Evolutionary conservation across 2,113 vertebrate species (phyloP).

Genomic region (Ariopsis seemanni): DNA sequence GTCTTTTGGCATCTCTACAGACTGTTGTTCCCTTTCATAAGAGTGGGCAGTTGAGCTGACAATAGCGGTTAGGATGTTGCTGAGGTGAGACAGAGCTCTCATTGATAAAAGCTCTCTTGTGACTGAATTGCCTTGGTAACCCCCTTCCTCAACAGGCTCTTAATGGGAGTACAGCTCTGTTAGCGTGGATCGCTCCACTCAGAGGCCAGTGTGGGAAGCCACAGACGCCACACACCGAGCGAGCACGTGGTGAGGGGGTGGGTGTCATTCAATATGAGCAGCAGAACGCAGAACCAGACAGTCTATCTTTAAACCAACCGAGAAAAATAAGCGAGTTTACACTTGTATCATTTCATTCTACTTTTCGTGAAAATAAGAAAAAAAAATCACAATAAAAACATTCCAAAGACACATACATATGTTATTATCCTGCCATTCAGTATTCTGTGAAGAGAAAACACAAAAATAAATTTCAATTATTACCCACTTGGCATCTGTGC

Average conservation of each 20-base stretch:
- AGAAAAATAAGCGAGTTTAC: slow-evolving; percentile 26
- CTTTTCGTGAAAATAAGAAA: background rate
- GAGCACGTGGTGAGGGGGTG: slow-evolving; percentile 54
- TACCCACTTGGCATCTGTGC: background rate
- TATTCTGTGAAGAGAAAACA: background rate
- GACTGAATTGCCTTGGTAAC: slow-evolving; percentile 59
- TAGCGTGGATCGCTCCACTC: slow-evolving; percentile 45
- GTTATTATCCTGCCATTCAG: background rate
- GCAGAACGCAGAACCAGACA: slow-evolving; percentile 39
- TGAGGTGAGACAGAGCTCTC: slow-evolving; percentile 58
- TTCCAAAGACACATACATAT: background rate
- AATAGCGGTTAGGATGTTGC: slow-evolving; percentile 55
- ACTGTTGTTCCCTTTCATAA: slow-evolving; percentile 48
- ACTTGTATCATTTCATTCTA: background rate
- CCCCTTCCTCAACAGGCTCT: slow-evolving; percentile 54
- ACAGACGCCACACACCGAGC: slow-evolving; percentile 54
- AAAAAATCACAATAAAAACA: slow-evolving; percentile 6
- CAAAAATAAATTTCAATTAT: background rate
- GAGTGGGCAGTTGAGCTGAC: slow-evolving; percentile 47
- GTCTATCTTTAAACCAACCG: slow-evolving; percentile 48
- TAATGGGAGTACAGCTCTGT: slow-evolving; percentile 53
- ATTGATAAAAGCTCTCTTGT: slow-evolving; percentile 60
- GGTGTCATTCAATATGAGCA: slow-evolving; percentile 51
- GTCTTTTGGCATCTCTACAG: slow-evolving; percentile 38
- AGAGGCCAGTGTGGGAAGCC: slow-evolving; percentile 55